These are phyloP conservation scores for Macrochelys suwanniensis DNA, from an alignment of 2,797 vertebrate species.

Conservation along the genomic window DNA sequence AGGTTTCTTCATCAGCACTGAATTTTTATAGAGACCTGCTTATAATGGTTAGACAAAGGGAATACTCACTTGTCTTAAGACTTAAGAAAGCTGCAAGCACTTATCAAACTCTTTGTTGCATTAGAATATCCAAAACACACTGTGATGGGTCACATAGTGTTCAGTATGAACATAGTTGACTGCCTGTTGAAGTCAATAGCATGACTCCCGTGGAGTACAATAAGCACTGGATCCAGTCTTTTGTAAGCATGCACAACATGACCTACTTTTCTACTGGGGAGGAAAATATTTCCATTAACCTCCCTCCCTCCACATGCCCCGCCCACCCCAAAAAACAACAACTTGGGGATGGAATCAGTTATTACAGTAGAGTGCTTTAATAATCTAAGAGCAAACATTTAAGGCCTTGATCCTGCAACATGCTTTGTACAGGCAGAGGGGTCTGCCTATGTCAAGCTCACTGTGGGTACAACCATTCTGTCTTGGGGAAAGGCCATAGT, in stretches of 20 bases:
- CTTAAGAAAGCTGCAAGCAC: neutral
- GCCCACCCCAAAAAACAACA: neutral
- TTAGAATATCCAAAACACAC: neutral
- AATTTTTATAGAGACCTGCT: neutral
- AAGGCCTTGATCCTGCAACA: fast-evolving
- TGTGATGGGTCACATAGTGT: neutral
- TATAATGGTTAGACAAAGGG: neutral
- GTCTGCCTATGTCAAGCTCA: neutral
- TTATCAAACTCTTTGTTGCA: neutral
- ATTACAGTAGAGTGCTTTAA: neutral
- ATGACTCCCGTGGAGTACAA: neutral
- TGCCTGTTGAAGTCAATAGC: neutral
- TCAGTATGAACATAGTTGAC: neutral
- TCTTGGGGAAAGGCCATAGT: neutral
- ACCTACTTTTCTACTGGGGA: neutral
- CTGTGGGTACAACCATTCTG: neutral
- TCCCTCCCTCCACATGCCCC: neutral
- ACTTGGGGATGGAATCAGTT: neutral
- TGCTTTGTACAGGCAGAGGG: neutral
- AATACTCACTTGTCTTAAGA: neutral
- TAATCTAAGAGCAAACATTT: neutral
- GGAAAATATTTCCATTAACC: neutral
- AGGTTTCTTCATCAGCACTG: neutral
- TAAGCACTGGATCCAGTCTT: neutral
- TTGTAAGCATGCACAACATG: neutral